Conservation (phyloP, 2,797 vertebrate genomes). For the Emydoidea blandingii region DNA sequence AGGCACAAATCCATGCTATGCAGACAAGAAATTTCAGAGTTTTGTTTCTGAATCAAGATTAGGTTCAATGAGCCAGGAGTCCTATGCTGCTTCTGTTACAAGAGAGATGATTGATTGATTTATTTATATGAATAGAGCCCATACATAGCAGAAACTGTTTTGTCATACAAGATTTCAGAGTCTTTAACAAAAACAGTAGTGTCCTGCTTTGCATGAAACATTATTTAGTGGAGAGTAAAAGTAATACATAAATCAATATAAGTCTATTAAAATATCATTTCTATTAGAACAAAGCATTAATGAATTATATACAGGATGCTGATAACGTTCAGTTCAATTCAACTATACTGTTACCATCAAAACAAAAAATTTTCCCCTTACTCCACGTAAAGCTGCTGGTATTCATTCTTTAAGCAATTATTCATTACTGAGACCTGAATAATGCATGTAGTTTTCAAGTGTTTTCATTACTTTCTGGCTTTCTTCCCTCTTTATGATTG, state of each 20-base stretch:
- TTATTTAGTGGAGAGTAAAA: not conserved
- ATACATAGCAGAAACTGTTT: not conserved
- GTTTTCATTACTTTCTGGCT: not conserved
- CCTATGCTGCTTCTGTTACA: not conserved
- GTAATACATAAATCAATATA: not conserved
- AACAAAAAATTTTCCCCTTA: not conserved
- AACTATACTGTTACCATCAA: not conserved
- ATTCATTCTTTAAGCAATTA: not conserved
- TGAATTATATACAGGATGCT: not conserved
- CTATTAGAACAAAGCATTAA: not conserved
- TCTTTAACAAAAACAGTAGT: not conserved
- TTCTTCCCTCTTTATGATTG: not conserved
- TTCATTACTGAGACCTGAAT: not conserved
- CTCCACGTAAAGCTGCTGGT: not conserved
- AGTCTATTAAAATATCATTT: not conserved
- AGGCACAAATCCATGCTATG: not conserved
- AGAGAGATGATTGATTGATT: not conserved
- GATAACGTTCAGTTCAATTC: not conserved
- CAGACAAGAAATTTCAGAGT: not conserved
- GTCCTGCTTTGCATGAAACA: constrained; percentile 17
- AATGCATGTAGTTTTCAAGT: not conserved
- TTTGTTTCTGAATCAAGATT: not conserved
- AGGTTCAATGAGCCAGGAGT: not conserved
- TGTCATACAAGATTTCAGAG: not conserved
- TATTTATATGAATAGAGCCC: not conserved